Evolutionary conservation across 2,113 vertebrate genomes (phyloP).

Genomic region (Progne subis): DNA sequence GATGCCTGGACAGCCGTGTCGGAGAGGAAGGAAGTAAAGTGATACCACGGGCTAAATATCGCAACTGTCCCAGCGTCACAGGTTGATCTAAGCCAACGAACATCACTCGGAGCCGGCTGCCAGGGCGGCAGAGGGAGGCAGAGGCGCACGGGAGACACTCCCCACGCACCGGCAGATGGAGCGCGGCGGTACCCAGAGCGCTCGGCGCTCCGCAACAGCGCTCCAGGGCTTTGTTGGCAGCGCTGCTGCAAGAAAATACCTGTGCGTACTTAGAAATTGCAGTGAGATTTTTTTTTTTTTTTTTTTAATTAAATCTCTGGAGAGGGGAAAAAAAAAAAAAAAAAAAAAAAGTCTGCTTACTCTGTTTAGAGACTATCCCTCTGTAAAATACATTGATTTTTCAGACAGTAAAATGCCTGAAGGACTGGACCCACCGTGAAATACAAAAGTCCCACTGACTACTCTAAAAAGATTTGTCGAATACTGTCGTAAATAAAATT

Average conservation of each 20-base stretch:
- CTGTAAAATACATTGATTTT: not conserved
- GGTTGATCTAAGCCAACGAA: not conserved
- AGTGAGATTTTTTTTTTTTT: too few relatives aligned
- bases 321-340: too few relatives aligned
- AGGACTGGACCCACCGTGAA: not conserved
- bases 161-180: not conserved
- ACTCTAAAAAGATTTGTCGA: not conserved
- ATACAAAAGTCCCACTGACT: not conserved
- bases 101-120: fast-evolving
- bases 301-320: not conserved
- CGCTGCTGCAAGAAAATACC: not conserved
- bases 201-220: fast-evolving
- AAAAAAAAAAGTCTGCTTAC: not conserved
- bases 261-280: not conserved
- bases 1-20: not conserved
- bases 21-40: conserved; percentile 15
- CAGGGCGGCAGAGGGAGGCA: not conserved
- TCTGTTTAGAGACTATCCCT: not conserved
- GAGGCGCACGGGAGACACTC: not conserved
- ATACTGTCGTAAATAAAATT: not conserved
- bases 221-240: fast-evolving
- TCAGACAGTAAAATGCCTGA: not conserved
- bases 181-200: not conserved
- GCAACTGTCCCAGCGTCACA: not conserved
- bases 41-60: not conserved